These are phyloP conservation scores for Alca torda DNA, from an alignment of 2,797 vertebrate species.

Conservation along the genomic window DNA sequence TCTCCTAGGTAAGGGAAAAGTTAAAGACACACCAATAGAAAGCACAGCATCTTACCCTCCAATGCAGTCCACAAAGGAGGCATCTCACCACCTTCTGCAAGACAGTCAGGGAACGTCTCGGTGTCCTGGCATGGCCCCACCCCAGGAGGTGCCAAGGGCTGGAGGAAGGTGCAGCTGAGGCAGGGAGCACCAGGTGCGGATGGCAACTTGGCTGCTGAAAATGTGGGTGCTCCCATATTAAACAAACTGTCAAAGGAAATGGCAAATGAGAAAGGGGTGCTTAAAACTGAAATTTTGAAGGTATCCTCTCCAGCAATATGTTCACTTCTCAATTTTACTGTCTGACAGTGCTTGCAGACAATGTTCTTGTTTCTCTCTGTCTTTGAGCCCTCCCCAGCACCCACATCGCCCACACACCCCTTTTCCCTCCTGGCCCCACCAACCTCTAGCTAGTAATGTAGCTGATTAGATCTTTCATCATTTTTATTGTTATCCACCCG, in stretches of 20 bases:
- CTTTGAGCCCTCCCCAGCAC: conserved; percentile 4
- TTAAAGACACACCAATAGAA: not conserved
- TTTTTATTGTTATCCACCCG: conserved; percentile 67
- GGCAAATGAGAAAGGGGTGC: not conserved
- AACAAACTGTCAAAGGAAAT: not conserved
- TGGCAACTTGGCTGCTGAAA: not conserved
- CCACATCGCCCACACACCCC: conserved; percentile 12
- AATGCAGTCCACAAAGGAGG: not conserved
- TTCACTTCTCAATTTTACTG: not conserved
- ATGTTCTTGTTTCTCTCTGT: not conserved
- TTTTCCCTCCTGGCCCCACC: not conserved
- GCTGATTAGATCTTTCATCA: conserved; percentile 61
- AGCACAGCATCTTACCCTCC: not conserved
- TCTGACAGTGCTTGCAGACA: not conserved
- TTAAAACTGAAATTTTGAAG: not conserved
- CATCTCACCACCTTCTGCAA: not conserved
- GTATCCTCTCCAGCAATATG: not conserved
- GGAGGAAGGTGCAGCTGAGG: not conserved
- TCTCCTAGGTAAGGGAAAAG: not conserved
- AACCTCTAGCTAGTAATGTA: conserved; percentile 40
- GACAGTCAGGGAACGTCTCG: not conserved
- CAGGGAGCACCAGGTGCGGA: not conserved
- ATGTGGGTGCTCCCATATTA: not conserved
- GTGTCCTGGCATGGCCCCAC: not conserved
- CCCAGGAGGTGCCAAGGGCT: rapidly evolving